Evolutionary conservation across 2,888 invertebrate species (phyloP).

Genomic region (Leptinotarsa haldemani): DNA sequence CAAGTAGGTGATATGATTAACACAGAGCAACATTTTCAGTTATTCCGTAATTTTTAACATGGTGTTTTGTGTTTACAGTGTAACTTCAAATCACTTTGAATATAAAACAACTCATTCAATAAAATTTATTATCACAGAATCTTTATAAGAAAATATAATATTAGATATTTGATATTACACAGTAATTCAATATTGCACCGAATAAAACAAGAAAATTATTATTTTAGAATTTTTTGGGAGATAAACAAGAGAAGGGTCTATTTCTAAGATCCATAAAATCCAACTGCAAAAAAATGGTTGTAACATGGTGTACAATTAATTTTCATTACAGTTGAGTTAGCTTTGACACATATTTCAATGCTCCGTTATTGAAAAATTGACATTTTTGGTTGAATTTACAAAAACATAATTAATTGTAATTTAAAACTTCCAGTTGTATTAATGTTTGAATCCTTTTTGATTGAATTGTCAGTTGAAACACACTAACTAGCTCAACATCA

Average conservation of each 20-base stretch:
- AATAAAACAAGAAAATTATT: constrained; percentile 5
- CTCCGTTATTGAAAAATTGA: too few species aligned
- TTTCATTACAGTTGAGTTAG: neutral
- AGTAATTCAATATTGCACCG: constrained; percentile 19
- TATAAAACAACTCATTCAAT: constrained; percentile 17
- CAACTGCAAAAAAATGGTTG: neutral
- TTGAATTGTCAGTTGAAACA: neutral
- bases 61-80: neutral
- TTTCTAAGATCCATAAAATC: neutral
- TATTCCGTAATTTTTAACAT: neutral
- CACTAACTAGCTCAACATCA: constrained; percentile 4
- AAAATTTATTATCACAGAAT: constrained; percentile 30
- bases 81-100: neutral
- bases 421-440: neutral
- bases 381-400: neutral
- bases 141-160: constrained; percentile 27
- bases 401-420: neutral
- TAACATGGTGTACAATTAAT: neutral
- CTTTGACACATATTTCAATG: neutral
- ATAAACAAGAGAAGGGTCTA: constrained; percentile 13
- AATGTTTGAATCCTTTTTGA: neutral
- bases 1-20: neutral
- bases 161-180: constrained; percentile 12
- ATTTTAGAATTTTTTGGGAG: constrained; percentile 8
- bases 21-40: neutral